Base-by-base conservation (phyloP, 2,113 vertebrate genomes). In the Anser brachyrhynchus region DNA sequence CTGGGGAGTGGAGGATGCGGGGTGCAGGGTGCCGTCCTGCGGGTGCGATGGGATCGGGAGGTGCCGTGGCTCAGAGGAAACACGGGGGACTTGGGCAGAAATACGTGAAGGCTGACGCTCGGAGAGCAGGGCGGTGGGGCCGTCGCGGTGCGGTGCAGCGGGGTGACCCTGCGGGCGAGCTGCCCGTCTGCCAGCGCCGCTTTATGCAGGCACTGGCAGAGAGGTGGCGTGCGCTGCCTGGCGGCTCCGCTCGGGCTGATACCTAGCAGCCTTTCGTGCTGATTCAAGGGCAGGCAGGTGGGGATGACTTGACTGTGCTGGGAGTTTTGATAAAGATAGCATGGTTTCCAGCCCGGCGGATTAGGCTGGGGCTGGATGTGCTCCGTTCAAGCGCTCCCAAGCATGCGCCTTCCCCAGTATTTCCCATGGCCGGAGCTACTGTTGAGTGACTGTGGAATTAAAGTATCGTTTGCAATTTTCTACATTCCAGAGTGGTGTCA, bases 391-490 rank as follows among this genome's bases (percentile, higher is more conserved):
- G 72, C 1, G 11, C 90, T 94, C 76, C 72, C 6, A 26, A 70
- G 81, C 81, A 21, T 81, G 75, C 44, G 43, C 84, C 75, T 95
- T 84, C 69, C 90, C 92, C 84, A 55, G 26, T 49, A 41, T 84
- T 96, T 96, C 92, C 89, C 95, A 92, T 81, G 95, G 84, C 85
- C 1, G 3, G 55, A 58, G 95, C 93, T 83, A 81, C 94, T 44
- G 91, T 77, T 93, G 95, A 90, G 86, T 87, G 95, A 82, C 73
- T 84, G 84, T 82, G 93, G 93, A 91, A 93, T 95, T 96, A 94
- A 96, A 97, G 93, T 88, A 95, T 95, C 70, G 0, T 37, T 96
- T 96, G 92, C 93, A 84, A 76, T 84, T 82, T 90, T 51, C 82
- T 82, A 16, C 95, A 95, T 97, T 97, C 95, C 95, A 52, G 76